Percentiles rank a stretch among this genome's conserved stretches.
These are phyloP conservation scores for Leucophenga maculata DNA, from an alignment of 2,888 invertebrate species.

Conservation along the genomic window DNA sequence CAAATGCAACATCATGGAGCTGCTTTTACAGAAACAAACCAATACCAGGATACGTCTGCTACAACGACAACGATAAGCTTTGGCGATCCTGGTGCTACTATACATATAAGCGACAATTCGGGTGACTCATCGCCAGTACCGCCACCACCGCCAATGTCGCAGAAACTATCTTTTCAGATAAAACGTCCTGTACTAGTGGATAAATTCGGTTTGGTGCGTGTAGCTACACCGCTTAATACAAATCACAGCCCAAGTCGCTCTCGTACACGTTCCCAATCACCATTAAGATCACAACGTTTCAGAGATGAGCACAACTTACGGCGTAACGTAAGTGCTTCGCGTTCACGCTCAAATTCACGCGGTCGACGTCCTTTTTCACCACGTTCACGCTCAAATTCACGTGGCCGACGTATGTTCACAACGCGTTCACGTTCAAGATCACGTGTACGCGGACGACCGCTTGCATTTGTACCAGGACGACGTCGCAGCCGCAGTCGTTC, in stretches of 20 bases:
- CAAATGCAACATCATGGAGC: slow-evolving; percentile 54
- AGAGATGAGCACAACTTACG: slow-evolving; percentile 69
- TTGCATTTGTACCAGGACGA: slow-evolving; percentile 33
- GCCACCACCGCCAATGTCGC: slow-evolving; percentile 39
- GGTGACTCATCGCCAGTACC: slow-evolving; percentile 17
- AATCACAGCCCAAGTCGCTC: slow-evolving; percentile 38
- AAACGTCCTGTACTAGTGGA: slow-evolving; percentile 77
- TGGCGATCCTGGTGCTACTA: too few species aligned
- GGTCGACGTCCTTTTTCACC: not conserved
- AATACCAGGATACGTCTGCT: slow-evolving; percentile 36
- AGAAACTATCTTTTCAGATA: slow-evolving; percentile 67
- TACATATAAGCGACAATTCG: not conserved
- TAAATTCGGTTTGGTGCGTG: slow-evolving; percentile 82
- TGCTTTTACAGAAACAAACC: slow-evolving; percentile 66
- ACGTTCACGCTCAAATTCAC: slow-evolving; percentile 50
- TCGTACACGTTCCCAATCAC: slow-evolving; percentile 43
- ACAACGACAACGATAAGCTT: not conserved
- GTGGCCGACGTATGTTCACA: slow-evolving; percentile 53
- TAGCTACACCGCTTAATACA: slow-evolving; percentile 75
- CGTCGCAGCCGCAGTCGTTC: slow-evolving; percentile 42
- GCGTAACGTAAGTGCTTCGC: slow-evolving; percentile 54
- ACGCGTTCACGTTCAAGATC: slow-evolving; percentile 49
- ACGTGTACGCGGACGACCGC: slow-evolving; percentile 72
- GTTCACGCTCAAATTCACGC: slow-evolving; percentile 66
- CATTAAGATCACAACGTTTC: slow-evolving; percentile 32